Evolutionary conservation across 2,888 invertebrate genomes (phyloP).

Genomic region (Crepidodera aurea): DNA sequence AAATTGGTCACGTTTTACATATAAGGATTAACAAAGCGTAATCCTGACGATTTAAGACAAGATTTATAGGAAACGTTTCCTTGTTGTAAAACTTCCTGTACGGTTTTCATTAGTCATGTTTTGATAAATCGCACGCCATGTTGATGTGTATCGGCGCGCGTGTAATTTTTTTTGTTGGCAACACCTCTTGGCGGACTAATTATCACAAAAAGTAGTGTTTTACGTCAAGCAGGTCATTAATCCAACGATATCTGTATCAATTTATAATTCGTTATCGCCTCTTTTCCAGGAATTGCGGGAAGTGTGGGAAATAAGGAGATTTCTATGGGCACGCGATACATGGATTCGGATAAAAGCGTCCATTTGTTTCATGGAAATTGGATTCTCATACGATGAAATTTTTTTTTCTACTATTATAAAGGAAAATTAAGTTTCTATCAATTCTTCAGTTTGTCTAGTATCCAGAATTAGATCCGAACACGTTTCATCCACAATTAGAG

Average conservation of each 20-base stretch:
- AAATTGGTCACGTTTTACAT: too few relatives aligned
- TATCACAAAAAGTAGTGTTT: slow-evolving; percentile 37
- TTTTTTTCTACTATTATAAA: too few relatives aligned
- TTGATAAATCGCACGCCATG: slow-evolving; percentile 38
- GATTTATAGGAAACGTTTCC: slow-evolving; percentile 39
- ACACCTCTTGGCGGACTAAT: slow-evolving; percentile 36
- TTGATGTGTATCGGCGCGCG: slow-evolving; percentile 29
- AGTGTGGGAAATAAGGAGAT: background rate
- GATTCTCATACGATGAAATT: too few relatives aligned
- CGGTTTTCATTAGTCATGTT: slow-evolving; percentile 39
- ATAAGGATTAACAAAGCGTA: background rate
- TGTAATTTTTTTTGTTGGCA: slow-evolving; percentile 36
- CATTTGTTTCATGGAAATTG: too few relatives aligned
- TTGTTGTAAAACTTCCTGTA: slow-evolving; percentile 34
- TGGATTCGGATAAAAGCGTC: slow-evolving; percentile 17
- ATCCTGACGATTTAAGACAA: slow-evolving; percentile 17
- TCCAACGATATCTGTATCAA: slow-evolving; percentile 43
- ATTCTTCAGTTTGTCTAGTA: too few relatives aligned
- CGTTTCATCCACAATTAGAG: too few relatives aligned
- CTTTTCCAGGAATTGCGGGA: slow-evolving; percentile 25
- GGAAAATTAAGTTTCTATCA: too few relatives aligned
- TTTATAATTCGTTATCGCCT: slow-evolving; percentile 35
- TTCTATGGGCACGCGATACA: slow-evolving; percentile 35
- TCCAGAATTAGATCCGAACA: too few relatives aligned
- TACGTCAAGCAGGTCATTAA: slow-evolving; percentile 36